Evolutionary conservation across 2,113 vertebrate genomes (phyloP).

Genomic region (Festucalex cinctus): DNA sequence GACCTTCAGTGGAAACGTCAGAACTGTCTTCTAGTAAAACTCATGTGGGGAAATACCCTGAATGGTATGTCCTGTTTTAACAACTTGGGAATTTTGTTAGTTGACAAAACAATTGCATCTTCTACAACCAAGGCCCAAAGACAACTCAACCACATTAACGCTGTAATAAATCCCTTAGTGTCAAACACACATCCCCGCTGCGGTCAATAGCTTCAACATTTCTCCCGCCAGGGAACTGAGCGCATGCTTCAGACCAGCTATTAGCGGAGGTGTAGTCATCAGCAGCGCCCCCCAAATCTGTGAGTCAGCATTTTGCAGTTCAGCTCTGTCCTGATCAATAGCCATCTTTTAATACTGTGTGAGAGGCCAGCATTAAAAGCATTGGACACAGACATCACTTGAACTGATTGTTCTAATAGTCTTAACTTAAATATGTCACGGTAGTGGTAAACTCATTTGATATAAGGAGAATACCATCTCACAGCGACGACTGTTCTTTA

Average conservation of each 20-base stretch:
- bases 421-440: background rate
- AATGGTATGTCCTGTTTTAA: background rate
- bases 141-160: background rate
- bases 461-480: background rate
- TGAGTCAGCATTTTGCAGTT: constrained; percentile 57
- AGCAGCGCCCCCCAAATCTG: constrained; percentile 40
- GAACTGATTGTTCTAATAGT: constrained; percentile 3
- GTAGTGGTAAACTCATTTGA: background rate
- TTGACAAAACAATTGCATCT: background rate
- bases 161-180: background rate
- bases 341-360: constrained; percentile 37
- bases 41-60: background rate
- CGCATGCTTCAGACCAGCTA: constrained; percentile 46
- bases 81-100: background rate
- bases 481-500: too few species aligned
- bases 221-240: constrained; percentile 49
- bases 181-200: constrained; percentile 41
- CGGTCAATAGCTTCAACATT: constrained; percentile 42
- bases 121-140: background rate
- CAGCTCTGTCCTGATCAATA: constrained; percentile 42
- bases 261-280: constrained; percentile 49
- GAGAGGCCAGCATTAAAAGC: constrained; percentile 9
- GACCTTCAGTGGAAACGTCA: constrained; percentile 27
- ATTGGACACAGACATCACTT: constrained; percentile 1
- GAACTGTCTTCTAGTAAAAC: background rate